Evolutionary conservation across 2,888 invertebrate species (phyloP).

Genomic region (Lingula anatina): DNA sequence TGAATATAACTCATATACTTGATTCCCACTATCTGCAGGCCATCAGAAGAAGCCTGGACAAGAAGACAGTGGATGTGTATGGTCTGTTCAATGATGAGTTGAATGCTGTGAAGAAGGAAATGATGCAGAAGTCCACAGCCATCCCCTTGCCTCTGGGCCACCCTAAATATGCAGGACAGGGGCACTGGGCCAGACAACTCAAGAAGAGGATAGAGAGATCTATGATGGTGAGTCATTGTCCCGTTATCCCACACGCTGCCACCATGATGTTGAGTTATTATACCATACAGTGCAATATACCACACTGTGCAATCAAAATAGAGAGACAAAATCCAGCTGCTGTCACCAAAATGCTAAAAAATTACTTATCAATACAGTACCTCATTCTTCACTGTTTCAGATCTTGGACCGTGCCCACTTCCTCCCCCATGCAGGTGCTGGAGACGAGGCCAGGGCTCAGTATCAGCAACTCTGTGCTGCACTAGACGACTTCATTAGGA

Average conservation of each 20-base stretch:
- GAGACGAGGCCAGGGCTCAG: conserved; percentile 67
- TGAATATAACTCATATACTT: no score
- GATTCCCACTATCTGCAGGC: conserved; percentile 26
- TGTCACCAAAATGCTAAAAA: no score
- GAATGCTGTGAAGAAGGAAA: conserved; percentile 67
- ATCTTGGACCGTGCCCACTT: conserved; percentile 70
- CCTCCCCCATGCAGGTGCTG: conserved; percentile 70
- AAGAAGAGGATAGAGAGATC: conserved; percentile 56
- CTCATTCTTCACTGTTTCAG: no score
- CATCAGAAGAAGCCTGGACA: conserved; percentile 52
- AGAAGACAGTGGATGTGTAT: conserved; percentile 61
- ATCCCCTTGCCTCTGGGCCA: conserved; percentile 57
- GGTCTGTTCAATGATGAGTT: conserved; percentile 71
- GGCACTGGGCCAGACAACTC: conserved; percentile 65
- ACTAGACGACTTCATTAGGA: conserved; percentile 54
- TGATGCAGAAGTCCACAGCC: conserved; percentile 38
- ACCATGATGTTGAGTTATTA: no score
- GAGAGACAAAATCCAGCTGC: no score
- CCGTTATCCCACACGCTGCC: no score
- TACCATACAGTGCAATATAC: no score
- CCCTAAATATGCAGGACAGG: conserved; percentile 70
- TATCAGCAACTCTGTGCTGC: conserved; percentile 57
- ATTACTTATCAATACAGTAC: no score
- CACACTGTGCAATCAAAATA: no score
- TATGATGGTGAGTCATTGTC: conserved; percentile 42